A percentile compares a stretch with the other conserved stretches of the same genome.
Conservation (phyloP, 2,113 vertebrate genomes). For the Dissostichus mawsoni region DNA sequence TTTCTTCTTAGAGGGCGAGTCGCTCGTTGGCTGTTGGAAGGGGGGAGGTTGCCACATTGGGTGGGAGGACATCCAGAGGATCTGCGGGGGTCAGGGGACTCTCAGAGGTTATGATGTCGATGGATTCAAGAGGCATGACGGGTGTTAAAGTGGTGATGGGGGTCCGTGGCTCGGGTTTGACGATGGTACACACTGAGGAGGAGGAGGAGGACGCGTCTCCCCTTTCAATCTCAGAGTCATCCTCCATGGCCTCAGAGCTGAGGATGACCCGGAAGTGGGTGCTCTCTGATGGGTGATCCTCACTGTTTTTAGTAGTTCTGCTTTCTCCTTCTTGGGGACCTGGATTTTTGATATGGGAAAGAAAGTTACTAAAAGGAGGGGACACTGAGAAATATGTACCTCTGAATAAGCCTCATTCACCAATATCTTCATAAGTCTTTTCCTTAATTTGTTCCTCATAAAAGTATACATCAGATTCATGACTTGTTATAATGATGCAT, state of each 20-base stretch:
- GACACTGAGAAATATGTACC: background rate
- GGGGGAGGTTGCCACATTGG: constrained; percentile 74
- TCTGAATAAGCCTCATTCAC: background rate
- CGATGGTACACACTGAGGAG: constrained; percentile 83
- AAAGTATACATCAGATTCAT: too few relatives aligned
- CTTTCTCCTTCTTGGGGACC: constrained; percentile 91
- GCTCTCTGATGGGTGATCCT: constrained; percentile 93
- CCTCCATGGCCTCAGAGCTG: constrained; percentile 88
- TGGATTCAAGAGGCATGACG: constrained; percentile 39
- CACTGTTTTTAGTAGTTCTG: constrained; percentile 87
- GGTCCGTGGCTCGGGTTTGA: constrained; percentile 92
- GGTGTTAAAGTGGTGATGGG: constrained; percentile 65
- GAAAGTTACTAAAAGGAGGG: background rate
- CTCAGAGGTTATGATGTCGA: constrained; percentile 22
- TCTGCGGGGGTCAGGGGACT: constrained; percentile 60
- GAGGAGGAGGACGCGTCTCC: constrained; percentile 68
- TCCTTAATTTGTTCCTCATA: too few relatives aligned
- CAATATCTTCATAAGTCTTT: too few relatives aligned
- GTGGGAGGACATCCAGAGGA: constrained; percentile 58
- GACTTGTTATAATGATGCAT: too few relatives aligned
- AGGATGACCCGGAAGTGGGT: constrained; percentile 97
- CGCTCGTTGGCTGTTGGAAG: constrained; percentile 80
- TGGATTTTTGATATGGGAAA: constrained; percentile 59
- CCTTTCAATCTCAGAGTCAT: constrained; percentile 77
- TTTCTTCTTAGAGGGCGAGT: constrained; percentile 97